Evolutionary conservation across 2,888 invertebrate species (phyloP).

Genomic region (Andrena dorsata): DNA sequence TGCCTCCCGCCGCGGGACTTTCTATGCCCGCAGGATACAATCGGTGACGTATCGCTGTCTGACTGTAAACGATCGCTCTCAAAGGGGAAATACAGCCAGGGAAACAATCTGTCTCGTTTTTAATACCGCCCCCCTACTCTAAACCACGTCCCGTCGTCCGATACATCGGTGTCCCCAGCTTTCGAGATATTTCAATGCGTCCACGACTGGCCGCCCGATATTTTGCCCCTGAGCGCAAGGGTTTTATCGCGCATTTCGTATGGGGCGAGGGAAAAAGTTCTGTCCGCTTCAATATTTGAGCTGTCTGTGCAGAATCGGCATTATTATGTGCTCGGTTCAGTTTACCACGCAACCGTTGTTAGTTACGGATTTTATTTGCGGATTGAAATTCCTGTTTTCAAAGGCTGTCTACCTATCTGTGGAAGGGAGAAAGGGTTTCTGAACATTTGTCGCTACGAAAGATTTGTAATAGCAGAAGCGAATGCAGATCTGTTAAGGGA

Average conservation of each 20-base stretch:
- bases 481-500: neutral
- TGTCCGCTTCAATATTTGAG: neutral
- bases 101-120: slow-evolving; percentile 35
- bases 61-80: slow-evolving; percentile 28
- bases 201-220: neutral
- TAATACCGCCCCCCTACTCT: neutral
- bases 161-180: neutral
- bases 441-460: neutral
- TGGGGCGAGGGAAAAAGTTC: neutral
- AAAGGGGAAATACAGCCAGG: slow-evolving; percentile 10
- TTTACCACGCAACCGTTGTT: neutral
- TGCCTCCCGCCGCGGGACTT: slow-evolving; percentile 29
- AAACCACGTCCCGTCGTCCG: neutral
- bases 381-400: neutral
- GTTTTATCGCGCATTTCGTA: neutral
- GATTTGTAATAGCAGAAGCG: neutral
- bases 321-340: neutral
- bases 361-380: neutral
- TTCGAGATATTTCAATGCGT: neutral
- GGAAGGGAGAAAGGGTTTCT: neutral
- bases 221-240: neutral
- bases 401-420: neutral
- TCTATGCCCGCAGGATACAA: slow-evolving; percentile 20
- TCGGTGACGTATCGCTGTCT: slow-evolving; percentile 33
- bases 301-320: neutral